phyloP scores from a whole-genome alignment of 2,797 vertebrate species.

The Orientallactaga sibirica region DNA sequence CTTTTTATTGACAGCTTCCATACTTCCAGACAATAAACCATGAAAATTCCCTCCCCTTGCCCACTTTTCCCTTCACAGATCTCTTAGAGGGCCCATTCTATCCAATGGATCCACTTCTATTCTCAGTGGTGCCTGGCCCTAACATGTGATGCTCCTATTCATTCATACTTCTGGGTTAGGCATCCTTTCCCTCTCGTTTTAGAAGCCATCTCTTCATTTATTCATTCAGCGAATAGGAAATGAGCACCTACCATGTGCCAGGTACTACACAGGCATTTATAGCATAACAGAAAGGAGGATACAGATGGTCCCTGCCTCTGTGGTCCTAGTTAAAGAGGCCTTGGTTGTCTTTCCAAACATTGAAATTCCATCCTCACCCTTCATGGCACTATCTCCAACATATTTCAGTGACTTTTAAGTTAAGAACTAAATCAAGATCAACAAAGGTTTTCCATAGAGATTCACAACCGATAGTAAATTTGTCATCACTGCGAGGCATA shows the following conservation, averaged over 20 bases:
- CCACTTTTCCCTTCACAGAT: too few relatives aligned
- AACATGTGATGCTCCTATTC: accelerated
- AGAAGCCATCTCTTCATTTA: neutral
- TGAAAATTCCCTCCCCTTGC: too few relatives aligned
- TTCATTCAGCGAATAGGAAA: neutral
- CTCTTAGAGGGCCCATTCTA: accelerated
- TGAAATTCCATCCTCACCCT: neutral
- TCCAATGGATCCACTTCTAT: accelerated
- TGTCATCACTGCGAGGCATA: neutral
- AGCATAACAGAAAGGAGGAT: neutral
- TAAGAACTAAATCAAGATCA: neutral
- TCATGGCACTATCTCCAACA: neutral
- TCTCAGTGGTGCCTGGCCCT: neutral
- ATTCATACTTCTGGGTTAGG: neutral
- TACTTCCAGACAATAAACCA: too few relatives aligned
- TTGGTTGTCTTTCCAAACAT: constrained; percentile 23
- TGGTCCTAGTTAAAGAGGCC: neutral
- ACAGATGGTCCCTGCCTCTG: neutral
- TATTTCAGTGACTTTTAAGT: constrained; percentile 28
- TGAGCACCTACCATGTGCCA: neutral
- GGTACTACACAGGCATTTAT: neutral
- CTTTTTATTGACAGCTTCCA: too few relatives aligned
- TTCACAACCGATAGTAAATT: neutral
- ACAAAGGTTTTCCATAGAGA: constrained; percentile 11
- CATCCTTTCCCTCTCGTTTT: neutral